These are phyloP conservation scores for Tylochromis polylepis DNA, from an alignment of 2,113 vertebrate species.

Conservation along the genomic window DNA sequence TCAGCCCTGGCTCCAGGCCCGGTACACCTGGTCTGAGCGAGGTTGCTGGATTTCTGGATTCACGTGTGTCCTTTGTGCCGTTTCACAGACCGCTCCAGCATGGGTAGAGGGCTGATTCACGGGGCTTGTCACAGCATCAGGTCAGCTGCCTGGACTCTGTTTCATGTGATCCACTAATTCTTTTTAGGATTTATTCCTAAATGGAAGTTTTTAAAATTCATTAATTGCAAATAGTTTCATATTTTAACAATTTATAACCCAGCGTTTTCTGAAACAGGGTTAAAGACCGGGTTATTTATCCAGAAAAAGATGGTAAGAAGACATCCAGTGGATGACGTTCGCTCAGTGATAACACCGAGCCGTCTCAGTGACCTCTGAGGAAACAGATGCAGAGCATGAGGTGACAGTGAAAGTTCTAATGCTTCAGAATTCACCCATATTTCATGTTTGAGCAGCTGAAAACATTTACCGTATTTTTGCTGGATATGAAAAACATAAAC, in stretches of 20 bases:
- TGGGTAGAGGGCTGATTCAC: not conserved
- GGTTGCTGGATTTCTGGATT: not conserved
- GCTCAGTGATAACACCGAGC: not conserved
- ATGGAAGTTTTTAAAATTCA: not conserved
- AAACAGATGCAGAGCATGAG: not conserved
- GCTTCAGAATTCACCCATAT: not conserved
- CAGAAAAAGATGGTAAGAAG: not conserved
- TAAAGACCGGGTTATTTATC: not conserved
- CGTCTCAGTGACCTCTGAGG: too few species aligned
- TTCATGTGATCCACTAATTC: accelerated
- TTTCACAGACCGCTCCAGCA: not conserved
- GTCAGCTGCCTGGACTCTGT: not conserved
- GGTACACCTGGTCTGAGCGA: accelerated
- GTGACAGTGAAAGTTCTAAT: not conserved
- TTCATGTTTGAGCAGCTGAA: not conserved
- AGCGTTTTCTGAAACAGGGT: not conserved
- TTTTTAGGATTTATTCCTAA: not conserved
- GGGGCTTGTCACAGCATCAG: not conserved
- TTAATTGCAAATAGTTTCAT: not conserved
- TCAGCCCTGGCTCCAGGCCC: not conserved
- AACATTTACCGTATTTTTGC: accelerated
- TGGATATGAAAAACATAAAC: not conserved
- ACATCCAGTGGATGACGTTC: not conserved
- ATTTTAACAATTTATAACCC: not conserved
- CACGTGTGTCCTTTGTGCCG: not conserved